A percentile compares a stretch with the other conserved stretches of the same genome.
Evolutionary conservation across 2,113 vertebrate species (phyloP).

Genomic region (Ophiodon elongatus): DNA sequence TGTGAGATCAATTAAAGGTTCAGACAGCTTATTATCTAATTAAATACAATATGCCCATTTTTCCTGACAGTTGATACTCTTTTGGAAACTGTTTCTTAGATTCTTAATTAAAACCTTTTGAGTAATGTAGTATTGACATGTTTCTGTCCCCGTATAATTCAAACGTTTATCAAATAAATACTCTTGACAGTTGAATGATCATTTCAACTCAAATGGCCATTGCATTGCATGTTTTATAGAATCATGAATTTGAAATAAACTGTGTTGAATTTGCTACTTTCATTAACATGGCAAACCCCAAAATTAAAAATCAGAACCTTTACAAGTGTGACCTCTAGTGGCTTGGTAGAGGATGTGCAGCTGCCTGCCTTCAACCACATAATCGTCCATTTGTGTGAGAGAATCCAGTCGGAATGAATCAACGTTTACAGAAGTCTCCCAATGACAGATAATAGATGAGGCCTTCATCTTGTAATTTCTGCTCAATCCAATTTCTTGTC

Average conservation of each 20-base stretch:
- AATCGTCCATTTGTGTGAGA: not conserved
- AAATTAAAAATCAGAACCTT: constrained; percentile 10
- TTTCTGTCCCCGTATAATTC: not conserved
- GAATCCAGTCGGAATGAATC: not conserved
- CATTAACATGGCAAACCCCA: not conserved
- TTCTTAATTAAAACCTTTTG: not conserved
- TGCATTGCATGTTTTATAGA: not conserved
- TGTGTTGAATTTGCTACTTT: not conserved
- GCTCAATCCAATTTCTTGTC: not conserved
- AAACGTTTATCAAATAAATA: not conserved
- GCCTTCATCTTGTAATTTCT: not conserved
- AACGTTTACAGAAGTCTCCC: not conserved
- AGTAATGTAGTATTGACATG: not conserved
- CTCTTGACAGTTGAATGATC: not conserved
- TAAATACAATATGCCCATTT: not conserved
- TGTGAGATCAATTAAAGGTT: constrained; percentile 21
- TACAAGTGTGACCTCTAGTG: constrained; percentile 58
- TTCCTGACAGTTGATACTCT: not conserved
- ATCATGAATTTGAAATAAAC: not conserved
- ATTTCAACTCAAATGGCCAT: not conserved
- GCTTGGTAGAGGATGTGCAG: not conserved
- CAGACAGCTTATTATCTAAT: not conserved
- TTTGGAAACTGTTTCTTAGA: not conserved
- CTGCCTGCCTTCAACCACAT: not conserved
- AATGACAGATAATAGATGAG: not conserved